Percentiles rank a stretch among this genome's conserved stretches.
These are phyloP conservation scores for Teleogryllus oceanicus DNA, from an alignment of 2,888 invertebrate species.

Conservation along the genomic window DNA sequence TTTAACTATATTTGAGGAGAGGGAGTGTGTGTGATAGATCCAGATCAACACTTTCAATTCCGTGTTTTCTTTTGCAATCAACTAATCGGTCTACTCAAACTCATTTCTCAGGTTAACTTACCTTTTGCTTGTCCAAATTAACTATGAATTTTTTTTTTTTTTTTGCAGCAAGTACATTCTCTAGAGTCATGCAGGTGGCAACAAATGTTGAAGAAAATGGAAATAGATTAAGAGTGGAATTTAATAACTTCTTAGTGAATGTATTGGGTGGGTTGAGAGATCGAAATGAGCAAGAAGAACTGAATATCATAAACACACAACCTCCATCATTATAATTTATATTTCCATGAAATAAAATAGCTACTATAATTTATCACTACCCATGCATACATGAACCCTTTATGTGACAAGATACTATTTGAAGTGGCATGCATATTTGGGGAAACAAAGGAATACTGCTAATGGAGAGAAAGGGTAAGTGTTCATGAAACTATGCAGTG, in stretches of 20 bases:
- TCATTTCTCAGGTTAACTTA: too few species aligned
- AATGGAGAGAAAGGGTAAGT: too few species aligned
- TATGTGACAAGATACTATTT: not conserved
- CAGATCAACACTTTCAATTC: not conserved
- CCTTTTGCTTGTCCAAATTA: too few species aligned
- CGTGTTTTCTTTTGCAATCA: too few species aligned
- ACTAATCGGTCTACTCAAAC: too few species aligned
- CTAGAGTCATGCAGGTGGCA: conserved; percentile 57
- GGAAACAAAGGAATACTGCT: too few species aligned
- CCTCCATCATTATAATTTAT: conserved; percentile 7
- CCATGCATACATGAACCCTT: not conserved
- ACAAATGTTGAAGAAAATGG: conserved; percentile 58
- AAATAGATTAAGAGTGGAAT: conserved; percentile 58
- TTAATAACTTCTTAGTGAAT: conserved; percentile 43
- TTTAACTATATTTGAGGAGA: too few species aligned
- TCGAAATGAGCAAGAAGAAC: conserved; percentile 41
- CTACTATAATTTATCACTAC: not conserved
- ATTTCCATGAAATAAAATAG: too few species aligned
- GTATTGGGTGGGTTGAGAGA: conserved; percentile 35
- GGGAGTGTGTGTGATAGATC: not conserved
- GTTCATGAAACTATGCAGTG: too few species aligned
- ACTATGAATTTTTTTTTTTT: not conserved
- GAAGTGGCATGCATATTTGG: too few species aligned
- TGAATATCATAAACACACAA: conserved; percentile 38
- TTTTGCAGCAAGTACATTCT: conserved; percentile 57